Conservation (phyloP, 2,113 vertebrate species). For the Calyptommatus sinebrachiatus region DNA sequence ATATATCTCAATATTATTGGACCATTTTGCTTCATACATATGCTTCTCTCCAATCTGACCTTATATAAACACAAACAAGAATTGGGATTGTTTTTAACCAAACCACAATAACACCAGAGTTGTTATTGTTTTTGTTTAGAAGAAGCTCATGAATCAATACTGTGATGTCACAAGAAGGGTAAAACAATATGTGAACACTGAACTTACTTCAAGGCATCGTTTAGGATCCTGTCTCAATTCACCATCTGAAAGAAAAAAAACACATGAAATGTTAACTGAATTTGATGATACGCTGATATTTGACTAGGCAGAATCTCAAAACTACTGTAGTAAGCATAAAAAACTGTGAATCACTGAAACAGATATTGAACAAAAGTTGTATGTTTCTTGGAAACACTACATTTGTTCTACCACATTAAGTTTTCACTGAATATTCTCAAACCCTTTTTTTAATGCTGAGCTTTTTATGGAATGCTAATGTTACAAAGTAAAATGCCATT, state of each 20-base stretch:
- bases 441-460: background rate
- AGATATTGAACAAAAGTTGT: background rate
- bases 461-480: background rate
- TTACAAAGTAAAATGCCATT: background rate
- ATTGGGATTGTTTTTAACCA: background rate
- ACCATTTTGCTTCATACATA: background rate
- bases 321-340: background rate
- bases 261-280: background rate
- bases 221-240: slow-evolving; percentile 35
- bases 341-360: background rate
- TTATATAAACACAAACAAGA: background rate
- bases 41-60: background rate
- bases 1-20: too few relatives aligned
- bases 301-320: background rate
- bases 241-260: slow-evolving; percentile 40
- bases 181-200: background rate
- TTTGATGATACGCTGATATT: background rate
- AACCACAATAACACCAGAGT: background rate
- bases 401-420: background rate
- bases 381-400: background rate
- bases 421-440: background rate
- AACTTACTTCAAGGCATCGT: slow-evolving; percentile 48
- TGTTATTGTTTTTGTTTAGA: background rate
- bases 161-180: background rate
- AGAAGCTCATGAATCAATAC: background rate